phyloP scores from a whole-genome alignment of 2,888 invertebrate genomes.

The Epirrita christyi region DNA sequence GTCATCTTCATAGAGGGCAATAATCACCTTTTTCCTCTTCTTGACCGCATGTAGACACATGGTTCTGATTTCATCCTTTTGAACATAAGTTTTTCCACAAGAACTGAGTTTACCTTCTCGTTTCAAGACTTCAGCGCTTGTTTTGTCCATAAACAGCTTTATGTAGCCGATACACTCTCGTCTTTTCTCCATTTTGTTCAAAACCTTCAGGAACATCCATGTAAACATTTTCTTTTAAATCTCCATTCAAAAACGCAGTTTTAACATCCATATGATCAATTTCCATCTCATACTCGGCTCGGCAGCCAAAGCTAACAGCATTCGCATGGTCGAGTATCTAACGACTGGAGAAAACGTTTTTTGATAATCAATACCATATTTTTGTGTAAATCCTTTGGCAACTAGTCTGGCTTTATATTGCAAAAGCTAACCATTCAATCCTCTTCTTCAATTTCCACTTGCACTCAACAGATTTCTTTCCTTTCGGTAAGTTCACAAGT shows the following conservation, averaged over 20 bases:
- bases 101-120: conserved; percentile 3
- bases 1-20: conserved; percentile 35
- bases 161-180: neutral
- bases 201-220: conserved; percentile 7
- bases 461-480: conserved; percentile 2
- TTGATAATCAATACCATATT: conserved; percentile 4
- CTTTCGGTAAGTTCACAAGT: neutral
- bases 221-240: conserved; percentile 1
- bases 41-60: conserved; percentile 2
- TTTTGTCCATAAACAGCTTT: too few relatives aligned
- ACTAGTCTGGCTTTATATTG: conserved; percentile 5
- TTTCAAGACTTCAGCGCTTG: too few relatives aligned
- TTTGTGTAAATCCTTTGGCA: too few relatives aligned
- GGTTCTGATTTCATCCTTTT: conserved; percentile 6
- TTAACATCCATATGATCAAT: conserved; percentile 11
- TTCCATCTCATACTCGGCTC: neutral
- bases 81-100: neutral
- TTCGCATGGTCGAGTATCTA: conserved; percentile 1
- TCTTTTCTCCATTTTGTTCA: neutral
- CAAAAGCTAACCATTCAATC: neutral
- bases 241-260: conserved; percentile 12
- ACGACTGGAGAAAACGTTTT: conserved; percentile 6
- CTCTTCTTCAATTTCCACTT: conserved; percentile 5
- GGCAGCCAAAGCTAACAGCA: conserved; percentile 1
- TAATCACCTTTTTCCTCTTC: neutral